These are phyloP conservation scores for Papilio gigon DNA, from an alignment of 2,888 invertebrate genomes.

Conservation along the genomic window DNA sequence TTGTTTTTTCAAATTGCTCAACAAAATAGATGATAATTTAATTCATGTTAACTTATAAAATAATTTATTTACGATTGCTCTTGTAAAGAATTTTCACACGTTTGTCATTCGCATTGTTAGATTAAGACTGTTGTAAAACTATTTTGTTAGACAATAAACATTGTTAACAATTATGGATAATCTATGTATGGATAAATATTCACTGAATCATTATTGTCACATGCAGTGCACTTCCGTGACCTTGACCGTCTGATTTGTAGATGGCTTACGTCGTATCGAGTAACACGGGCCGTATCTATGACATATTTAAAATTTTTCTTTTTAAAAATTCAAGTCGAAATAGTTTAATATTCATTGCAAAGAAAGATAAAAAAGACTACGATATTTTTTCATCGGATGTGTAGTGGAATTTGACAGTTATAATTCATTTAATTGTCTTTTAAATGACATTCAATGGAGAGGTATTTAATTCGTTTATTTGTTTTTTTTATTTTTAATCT, in stretches of 20 bases:
- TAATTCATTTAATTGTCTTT: not conserved
- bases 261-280: not conserved
- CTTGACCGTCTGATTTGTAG: too few species aligned
- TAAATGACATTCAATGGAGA: not conserved
- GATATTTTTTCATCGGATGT: too few species aligned
- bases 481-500: slow-evolving; percentile 1
- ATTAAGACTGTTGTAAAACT: not conserved
- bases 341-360: not conserved
- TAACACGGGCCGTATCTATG: not conserved
- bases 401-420: not conserved
- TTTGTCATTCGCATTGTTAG: slow-evolving; percentile 14
- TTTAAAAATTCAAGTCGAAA: not conserved
- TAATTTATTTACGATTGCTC: not conserved
- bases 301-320: not conserved
- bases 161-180: not conserved
- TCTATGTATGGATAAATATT: too few species aligned
- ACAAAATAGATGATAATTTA: not conserved
- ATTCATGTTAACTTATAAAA: not conserved
- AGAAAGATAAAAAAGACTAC: not conserved
- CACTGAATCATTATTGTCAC: too few species aligned
- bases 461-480: not conserved
- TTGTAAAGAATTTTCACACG: slow-evolving; percentile 21
- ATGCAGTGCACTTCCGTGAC: not conserved
- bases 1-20: too few species aligned
- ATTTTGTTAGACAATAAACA: not conserved